These are phyloP conservation scores for Aleiodes leptofemur DNA, from an alignment of 2,888 invertebrate genomes.

Conservation along the genomic window DNA sequence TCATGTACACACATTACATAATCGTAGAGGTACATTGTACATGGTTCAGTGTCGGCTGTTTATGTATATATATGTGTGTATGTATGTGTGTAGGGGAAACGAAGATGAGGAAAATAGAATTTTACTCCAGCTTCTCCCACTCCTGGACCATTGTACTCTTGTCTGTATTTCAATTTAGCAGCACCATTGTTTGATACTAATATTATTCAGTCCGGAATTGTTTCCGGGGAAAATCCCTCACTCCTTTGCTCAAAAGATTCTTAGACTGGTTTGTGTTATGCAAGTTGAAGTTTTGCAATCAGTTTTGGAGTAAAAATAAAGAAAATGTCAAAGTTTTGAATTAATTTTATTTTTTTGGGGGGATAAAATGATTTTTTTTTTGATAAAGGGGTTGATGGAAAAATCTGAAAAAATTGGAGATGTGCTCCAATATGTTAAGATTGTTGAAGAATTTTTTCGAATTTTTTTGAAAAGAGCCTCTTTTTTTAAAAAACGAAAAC, in stretches of 20 bases:
- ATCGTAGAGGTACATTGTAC: conserved; percentile 36
- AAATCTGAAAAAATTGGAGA: not conserved
- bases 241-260: conserved; percentile 1
- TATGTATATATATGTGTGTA: not conserved
- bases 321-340: no score
- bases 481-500: no score
- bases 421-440: no score
- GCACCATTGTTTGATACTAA: conserved; percentile 73
- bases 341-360: conserved; percentile 1
- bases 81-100: conserved; percentile 4
- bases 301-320: not conserved
- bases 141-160: conserved; percentile 51
- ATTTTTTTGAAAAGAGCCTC: not conserved
- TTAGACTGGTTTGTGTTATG: conserved; percentile 11
- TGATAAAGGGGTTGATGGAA: no score
- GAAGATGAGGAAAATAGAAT: conserved; percentile 34
- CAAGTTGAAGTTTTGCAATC: conserved; percentile 28
- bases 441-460: not conserved
- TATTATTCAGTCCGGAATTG: conserved; percentile 74
- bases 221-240: conserved; percentile 67
- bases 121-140: conserved; percentile 29
- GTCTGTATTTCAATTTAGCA: conserved; percentile 73
- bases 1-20: conserved; percentile 37
- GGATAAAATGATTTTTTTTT: no score
- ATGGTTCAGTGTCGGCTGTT: not conserved